Conservation (phyloP, 2,888 invertebrate genomes). For the Helicoverpa assulta region DNA sequence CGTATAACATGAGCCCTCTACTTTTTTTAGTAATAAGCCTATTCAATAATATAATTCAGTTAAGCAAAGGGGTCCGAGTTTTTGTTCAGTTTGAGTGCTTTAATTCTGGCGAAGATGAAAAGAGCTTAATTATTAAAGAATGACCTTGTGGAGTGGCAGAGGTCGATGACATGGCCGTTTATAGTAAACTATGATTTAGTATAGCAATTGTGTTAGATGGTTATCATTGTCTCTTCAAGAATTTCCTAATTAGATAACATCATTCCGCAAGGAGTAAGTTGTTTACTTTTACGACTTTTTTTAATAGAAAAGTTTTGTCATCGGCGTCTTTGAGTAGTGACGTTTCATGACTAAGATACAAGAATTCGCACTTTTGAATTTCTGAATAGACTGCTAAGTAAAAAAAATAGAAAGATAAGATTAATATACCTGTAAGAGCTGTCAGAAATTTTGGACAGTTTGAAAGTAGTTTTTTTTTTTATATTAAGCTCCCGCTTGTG, state of each 20-base stretch:
- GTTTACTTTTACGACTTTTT: neutral
- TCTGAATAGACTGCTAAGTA: conserved; percentile 3
- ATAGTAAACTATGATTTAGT: conserved; percentile 25
- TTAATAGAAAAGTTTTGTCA: neutral
- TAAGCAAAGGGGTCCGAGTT: conserved; percentile 62
- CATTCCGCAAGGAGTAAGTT: neutral
- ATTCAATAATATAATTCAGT: conserved; percentile 76
- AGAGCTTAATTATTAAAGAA: conserved; percentile 57
- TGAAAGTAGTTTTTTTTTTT: conserved; percentile 32
- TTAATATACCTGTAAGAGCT: conserved; percentile 26
- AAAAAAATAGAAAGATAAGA: conserved; percentile 38
- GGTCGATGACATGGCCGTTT: conserved; percentile 53
- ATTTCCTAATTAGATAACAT: conserved; percentile 3
- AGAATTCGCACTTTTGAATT: conserved; percentile 21
- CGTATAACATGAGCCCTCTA: conserved; percentile 54
- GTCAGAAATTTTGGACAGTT: conserved; percentile 32
- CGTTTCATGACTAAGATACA: conserved; percentile 6
- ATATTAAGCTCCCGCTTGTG: conserved; percentile 16
- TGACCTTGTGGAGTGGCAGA: conserved; percentile 53
- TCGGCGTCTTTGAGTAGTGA: neutral
- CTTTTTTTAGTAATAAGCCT: conserved; percentile 77
- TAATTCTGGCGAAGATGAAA: conserved; percentile 53
- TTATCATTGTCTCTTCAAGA: conserved; percentile 6
- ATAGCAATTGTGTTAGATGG: conserved; percentile 23
- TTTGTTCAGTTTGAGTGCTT: conserved; percentile 65